These are phyloP conservation scores for Liasis olivaceus DNA, from an alignment of 2,797 vertebrate genomes.

Conservation along the genomic window DNA sequence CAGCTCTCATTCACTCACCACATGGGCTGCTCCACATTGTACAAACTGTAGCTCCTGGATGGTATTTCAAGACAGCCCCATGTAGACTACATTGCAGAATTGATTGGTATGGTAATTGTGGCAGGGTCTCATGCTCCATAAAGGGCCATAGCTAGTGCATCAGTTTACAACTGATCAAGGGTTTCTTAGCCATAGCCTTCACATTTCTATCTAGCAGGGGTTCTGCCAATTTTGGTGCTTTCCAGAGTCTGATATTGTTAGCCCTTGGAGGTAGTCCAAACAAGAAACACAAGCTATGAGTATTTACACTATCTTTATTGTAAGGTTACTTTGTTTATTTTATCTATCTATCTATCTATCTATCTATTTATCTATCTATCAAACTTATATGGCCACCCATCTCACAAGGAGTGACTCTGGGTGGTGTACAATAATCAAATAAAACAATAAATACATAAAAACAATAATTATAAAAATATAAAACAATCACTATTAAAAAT, in stretches of 20 bases:
- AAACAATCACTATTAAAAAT: too few species aligned
- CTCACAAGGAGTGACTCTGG: too few species aligned
- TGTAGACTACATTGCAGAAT: neutral
- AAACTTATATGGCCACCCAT: too few species aligned
- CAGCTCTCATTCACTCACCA: neutral
- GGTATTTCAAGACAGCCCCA: neutral
- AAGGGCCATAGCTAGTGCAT: neutral
- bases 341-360: too few species aligned
- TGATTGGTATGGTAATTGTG: neutral
- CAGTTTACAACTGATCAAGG: neutral
- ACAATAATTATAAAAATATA: too few species aligned
- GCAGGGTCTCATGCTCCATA: neutral
- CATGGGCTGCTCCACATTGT: neutral
- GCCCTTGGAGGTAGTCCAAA: neutral
- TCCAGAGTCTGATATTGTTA: neutral
- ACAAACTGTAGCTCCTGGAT: neutral
- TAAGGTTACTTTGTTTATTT: neutral
- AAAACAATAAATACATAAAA: too few species aligned
- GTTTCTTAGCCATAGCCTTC: neutral
- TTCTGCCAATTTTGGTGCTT: neutral
- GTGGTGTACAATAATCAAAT: too few species aligned
- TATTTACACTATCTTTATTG: neutral
- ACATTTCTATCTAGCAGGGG: neutral
- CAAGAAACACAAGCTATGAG: neutral
- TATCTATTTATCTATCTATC: too few species aligned